Base-by-base conservation (phyloP, 2,888 invertebrate species). In the Lingula anatina region DNA sequence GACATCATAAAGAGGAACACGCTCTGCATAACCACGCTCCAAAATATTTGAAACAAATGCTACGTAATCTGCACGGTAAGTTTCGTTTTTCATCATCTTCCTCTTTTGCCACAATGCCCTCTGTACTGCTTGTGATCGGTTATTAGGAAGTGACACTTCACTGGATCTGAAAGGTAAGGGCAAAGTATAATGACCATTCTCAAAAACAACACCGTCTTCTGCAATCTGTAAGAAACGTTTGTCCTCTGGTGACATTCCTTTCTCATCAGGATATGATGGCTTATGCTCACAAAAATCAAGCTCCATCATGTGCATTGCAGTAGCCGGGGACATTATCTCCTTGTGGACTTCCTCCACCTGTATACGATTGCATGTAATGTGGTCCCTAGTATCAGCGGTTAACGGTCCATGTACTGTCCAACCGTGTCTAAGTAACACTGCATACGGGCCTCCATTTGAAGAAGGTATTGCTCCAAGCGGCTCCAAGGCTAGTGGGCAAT, bases 111-210 rank as follows among this genome's bases (percentile, higher is more conserved):
- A 5, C 5, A n/a, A 20, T 12, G 46, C 21, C 18, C 54, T 25
- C 2, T 31, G 24, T 2, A n/a, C 12, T 1, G 54, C 54, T 9
- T 24, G 9, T 9, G 27, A 9, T 28, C 15, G 38, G 47, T 50
- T 53, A 37, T 50, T 41, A 12, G 50, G 50, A 9, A 53, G 43
- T 2, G 20, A 7, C 5, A 18, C 23, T 7, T 15, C 26, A 23
- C 31, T 27, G 3, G 26, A 12, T 15, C 28, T 37, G 28, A 51
- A 51, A 7, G 54, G 50, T 18, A 54, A 28, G 15, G 50, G 50
- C 36, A 47, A 26, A 21, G 44, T 44, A 35, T 27, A 47, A n/a
- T 47, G 48, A 5, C 51, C 51, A 43, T 50, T 18, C 27, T 21
- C n/a, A 12, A 12, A 4, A 15, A 18, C 35, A 31, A 47, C 24